A percentile compares a stretch with the other conserved stretches of the same genome.
phyloP scores from a whole-genome alignment of 2,797 vertebrate species.

The Atherinosoma microstoma region DNA sequence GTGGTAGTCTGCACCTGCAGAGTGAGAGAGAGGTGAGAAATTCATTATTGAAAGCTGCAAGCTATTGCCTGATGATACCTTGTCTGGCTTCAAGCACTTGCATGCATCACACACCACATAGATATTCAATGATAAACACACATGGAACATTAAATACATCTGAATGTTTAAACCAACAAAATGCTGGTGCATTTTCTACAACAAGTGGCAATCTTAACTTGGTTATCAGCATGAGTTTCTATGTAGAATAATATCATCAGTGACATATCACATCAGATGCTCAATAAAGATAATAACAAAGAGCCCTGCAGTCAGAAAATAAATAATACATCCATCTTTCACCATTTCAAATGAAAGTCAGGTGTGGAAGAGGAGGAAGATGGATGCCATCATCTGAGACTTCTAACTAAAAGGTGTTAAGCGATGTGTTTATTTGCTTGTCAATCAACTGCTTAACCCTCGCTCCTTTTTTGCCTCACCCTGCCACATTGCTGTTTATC shows the following conservation, averaged over 20 bases:
- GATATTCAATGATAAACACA: neutral
- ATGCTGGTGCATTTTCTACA: neutral
- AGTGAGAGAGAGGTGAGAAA: conserved; percentile 15
- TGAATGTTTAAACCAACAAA: neutral
- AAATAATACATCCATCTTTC: conserved; percentile 18
- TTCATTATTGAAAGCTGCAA: conserved; percentile 3
- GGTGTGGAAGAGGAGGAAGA: conserved; percentile 36
- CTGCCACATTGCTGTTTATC: conserved; percentile 44
- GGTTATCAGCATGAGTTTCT: neutral
- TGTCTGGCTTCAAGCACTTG: neutral
- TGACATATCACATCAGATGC: conserved; percentile 1
- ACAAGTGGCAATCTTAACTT: conserved; percentile 2
- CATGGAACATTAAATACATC: conserved; percentile 10
- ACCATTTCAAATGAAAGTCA: conserved; percentile 28
- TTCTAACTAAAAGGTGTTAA: conserved; percentile 55
- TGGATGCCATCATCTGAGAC: conserved; percentile 13
- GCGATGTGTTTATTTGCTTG: conserved; percentile 61
- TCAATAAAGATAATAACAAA: conserved; percentile 1
- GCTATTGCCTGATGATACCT: neutral
- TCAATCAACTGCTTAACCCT: conserved; percentile 57
- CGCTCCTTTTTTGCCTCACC: conserved; percentile 5
- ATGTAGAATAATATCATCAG: neutral
- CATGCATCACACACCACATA: neutral
- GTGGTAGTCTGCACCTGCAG: conserved; percentile 97
- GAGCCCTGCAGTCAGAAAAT: neutral